phyloP scores from a whole-genome alignment of 1,140 invertebrate species.

The Drosophila arawakana region DNA sequence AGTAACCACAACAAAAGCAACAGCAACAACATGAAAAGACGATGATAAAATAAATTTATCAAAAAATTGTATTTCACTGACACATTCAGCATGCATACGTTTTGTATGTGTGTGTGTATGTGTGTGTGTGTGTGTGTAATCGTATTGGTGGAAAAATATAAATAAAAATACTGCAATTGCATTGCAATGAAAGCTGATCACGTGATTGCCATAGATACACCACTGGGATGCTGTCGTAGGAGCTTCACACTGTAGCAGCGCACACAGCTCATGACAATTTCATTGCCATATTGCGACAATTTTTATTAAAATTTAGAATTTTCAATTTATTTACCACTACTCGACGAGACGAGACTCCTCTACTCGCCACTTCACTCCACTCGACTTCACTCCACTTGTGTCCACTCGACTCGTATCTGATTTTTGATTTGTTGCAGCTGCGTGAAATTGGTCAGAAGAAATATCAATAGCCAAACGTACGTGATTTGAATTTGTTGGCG shows the following conservation, averaged over 20 bases:
- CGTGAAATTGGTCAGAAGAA: constrained; percentile 75
- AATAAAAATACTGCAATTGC: constrained; percentile 51
- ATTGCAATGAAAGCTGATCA: constrained; percentile 54
- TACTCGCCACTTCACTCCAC: not conserved
- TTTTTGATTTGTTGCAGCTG: constrained; percentile 80
- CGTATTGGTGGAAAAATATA: constrained; percentile 13
- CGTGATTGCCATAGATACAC: constrained; percentile 59
- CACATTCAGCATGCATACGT: constrained; percentile 15
- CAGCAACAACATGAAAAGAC: constrained; percentile 23
- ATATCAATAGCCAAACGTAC: constrained; percentile 62
- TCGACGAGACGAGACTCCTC: not conserved
- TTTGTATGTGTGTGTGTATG: constrained; percentile 10
- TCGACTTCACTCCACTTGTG: not conserved
- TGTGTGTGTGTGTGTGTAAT: constrained; percentile 16
- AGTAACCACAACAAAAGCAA: constrained; percentile 27
- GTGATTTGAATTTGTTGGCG: constrained; percentile 64
- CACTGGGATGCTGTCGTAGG: constrained; percentile 14
- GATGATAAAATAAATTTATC: constrained; percentile 49
- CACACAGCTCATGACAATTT: constrained; percentile 68
- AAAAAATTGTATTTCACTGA: constrained; percentile 33
- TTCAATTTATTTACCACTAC: constrained; percentile 76
- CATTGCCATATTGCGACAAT: constrained; percentile 80
- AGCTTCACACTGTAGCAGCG: no score
- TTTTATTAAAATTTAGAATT: constrained; percentile 81
- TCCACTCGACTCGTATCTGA: constrained; percentile 34